A percentile compares a stretch with the other conserved stretches of the same genome.
Conservation (phyloP, 2,888 invertebrate species). For the Agrotis ipsilon region DNA sequence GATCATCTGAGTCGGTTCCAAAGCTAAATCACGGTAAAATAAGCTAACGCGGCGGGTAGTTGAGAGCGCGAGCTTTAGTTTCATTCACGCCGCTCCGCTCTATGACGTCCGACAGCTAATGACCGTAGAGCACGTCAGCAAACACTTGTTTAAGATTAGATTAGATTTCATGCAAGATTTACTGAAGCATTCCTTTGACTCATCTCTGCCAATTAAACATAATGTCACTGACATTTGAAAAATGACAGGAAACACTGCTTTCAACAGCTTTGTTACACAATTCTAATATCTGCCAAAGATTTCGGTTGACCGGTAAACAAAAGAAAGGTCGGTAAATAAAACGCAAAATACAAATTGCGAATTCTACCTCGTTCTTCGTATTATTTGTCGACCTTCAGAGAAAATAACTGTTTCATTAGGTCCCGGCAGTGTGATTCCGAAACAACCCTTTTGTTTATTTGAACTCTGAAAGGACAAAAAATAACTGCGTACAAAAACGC, state of each 20-base stretch:
- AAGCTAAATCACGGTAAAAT: slow-evolving; percentile 50
- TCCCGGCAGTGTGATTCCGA: slow-evolving; percentile 15
- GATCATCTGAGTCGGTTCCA: slow-evolving; percentile 54
- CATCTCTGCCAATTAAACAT: slow-evolving; percentile 35
- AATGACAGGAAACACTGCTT: slow-evolving; percentile 27
- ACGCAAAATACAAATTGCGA: slow-evolving; percentile 22
- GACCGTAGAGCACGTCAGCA: slow-evolving; percentile 64
- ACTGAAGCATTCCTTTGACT: slow-evolving; percentile 45
- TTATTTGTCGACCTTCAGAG: slow-evolving; percentile 41
- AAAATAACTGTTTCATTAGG: slow-evolving; percentile 30
- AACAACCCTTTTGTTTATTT: slow-evolving; percentile 30
- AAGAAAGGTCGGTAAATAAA: slow-evolving; percentile 34
- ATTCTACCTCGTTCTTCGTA: slow-evolving; percentile 36
- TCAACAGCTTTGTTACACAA: slow-evolving; percentile 31
- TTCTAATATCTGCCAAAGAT: slow-evolving; percentile 34
- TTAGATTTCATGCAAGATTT: slow-evolving; percentile 53
- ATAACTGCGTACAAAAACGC: slow-evolving; percentile 51
- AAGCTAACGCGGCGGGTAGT: slow-evolving; percentile 49
- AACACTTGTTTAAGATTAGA: slow-evolving; percentile 54
- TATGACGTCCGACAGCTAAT: slow-evolving; percentile 62
- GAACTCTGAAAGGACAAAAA: slow-evolving; percentile 27
- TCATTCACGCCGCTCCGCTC: slow-evolving; percentile 57
- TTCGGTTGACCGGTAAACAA: slow-evolving; percentile 39
- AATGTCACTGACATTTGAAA: slow-evolving; percentile 43
- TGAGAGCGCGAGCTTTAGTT: slow-evolving; percentile 59